Percentiles rank a stretch among this genome's conserved stretches.
Conservation (phyloP, 2,888 invertebrate species). For the Agrotis clavis region DNA sequence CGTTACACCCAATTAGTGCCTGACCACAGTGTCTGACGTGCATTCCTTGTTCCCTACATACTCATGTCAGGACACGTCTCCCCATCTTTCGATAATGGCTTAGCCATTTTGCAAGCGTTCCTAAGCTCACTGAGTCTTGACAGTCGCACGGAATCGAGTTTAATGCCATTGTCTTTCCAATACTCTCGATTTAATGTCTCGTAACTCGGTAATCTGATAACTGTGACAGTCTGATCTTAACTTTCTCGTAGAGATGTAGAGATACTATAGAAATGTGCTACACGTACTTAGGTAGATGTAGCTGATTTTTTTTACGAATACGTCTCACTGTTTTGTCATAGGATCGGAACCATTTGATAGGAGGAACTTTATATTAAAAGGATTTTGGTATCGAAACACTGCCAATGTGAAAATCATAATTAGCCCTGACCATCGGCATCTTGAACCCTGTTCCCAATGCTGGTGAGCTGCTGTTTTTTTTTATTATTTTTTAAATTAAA, state of each 20-base stretch:
- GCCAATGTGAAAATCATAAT: too few relatives aligned
- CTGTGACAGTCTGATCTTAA: conserved; percentile 7
- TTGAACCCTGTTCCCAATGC: too few relatives aligned
- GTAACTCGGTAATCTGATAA: conserved; percentile 31
- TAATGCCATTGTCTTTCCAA: conserved; percentile 38
- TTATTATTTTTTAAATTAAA: too few relatives aligned
- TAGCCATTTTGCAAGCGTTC: conserved; percentile 25
- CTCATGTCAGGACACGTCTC: conserved; percentile 17
- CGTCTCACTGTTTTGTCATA: neutral
- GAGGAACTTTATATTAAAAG: neutral
- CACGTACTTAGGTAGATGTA: neutral
- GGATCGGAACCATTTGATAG: too few relatives aligned
- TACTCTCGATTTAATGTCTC: conserved; percentile 22
- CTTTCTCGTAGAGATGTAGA: conserved; percentile 9
- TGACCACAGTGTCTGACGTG: conserved; percentile 6
- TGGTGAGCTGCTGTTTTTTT: too few relatives aligned
- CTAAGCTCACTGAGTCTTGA: conserved; percentile 20
- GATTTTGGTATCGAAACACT: too few relatives aligned
- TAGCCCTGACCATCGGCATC: too few relatives aligned
- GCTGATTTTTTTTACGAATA: neutral
- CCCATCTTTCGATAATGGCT: conserved; percentile 21
- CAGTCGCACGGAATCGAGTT: conserved; percentile 36
- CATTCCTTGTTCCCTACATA: conserved; percentile 3
- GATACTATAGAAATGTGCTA: neutral
- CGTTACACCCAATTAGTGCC: conserved; percentile 16